Percentiles rank a stretch among this genome's conserved stretches.
phyloP scores from a whole-genome alignment of 2,888 invertebrate genomes.

The Cataglyphis livida region DNA sequence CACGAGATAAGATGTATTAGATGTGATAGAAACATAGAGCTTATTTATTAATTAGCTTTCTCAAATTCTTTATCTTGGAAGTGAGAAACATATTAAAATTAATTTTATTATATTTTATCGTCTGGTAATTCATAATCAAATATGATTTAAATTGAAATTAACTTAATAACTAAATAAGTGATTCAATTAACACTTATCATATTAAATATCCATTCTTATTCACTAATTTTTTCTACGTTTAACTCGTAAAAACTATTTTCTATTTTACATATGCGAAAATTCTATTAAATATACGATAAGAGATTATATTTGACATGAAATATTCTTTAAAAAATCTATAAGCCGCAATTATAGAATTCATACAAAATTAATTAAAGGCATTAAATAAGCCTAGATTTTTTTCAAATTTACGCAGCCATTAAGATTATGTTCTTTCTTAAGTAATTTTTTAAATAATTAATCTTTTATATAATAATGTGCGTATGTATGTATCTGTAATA shows the following conservation, averaged over 20 bases:
- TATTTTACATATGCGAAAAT: neutral
- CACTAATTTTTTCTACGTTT: neutral
- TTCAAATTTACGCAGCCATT: neutral
- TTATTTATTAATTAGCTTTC: conserved; percentile 19
- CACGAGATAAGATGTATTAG: neutral
- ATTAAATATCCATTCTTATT: neutral
- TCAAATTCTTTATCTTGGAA: neutral
- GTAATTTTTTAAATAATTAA: conserved; percentile 6
- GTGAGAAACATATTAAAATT: neutral
- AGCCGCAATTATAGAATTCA: neutral
- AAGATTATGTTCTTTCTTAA: neutral
- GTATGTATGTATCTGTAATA: neutral
- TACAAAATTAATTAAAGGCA: neutral
- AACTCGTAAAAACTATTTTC: neutral
- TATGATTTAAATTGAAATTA: neutral
- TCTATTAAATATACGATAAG: neutral
- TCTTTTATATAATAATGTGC: neutral
- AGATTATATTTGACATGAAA: neutral
- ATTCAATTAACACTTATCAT: neutral
- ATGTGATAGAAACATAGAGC: neutral
- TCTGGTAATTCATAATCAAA: neutral
- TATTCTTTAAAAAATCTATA: neutral
- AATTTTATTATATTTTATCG: neutral
- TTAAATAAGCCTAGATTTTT: neutral
- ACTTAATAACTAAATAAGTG: neutral